Base-by-base conservation (phyloP, 2,888 invertebrate genomes). In the Nezara viridula region DNA sequence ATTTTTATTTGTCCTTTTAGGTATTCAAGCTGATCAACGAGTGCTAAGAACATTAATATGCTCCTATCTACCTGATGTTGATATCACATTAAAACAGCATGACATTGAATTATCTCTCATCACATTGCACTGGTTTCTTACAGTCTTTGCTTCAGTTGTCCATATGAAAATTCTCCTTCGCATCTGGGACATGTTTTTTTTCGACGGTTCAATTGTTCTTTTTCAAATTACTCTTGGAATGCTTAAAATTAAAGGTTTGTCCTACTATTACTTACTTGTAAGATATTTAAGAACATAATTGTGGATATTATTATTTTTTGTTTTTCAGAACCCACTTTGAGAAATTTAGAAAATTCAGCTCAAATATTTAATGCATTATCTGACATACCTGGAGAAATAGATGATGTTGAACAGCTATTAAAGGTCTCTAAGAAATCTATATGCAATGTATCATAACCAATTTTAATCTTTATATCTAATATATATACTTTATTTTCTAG, bases 331-430 rank as follows among this genome's bases (percentile, higher is more conserved):
- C 94, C 95, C 16, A 96, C 97, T 92, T 94, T 99, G 89, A 96
- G 96, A 91, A 95, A 95, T 91, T 94, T 98, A 91, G 98, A 98
- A 92, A 98, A 98, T 93, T 98, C 99, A 0, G 99, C 99, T 21
- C 98, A 98, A 94, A 98, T 99, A 92, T 99, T 99, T 93, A 99
- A 99, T 93, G 97, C 98, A 6, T 94, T 99, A 4, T 98, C 98
- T 32, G 98, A 98, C 93, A 97, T 99, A 92, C 99, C 99, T 73
- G 97, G 98, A 27, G 96, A 96, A 93, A 96, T 98, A 90, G 97
- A 98, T 92, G 98, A 98, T 94, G 97, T 98, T 87, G 97, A 98
- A 92, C 95, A 96, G 91, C 94, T 98, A 50, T 95, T 98, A 91
- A 95, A 96, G 93, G 96, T 96, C 91, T 93, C 93, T n/a, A n/a